phyloP scores from a whole-genome alignment of 2,113 vertebrate genomes.

The Mormyrus lacerda region DNA sequence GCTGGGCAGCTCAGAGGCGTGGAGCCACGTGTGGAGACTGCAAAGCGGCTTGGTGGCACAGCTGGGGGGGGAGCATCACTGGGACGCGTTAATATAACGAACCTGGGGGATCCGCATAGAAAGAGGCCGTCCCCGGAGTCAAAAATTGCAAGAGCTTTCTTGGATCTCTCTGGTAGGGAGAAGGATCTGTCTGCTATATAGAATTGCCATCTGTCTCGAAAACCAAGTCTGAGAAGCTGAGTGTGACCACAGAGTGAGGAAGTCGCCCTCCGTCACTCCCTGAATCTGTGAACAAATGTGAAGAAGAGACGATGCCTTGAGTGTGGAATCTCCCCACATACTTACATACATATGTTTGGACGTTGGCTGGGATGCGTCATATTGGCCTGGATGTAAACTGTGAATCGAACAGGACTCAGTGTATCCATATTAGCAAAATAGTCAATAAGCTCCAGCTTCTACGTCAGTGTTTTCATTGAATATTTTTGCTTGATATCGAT shows the following conservation, averaged over 20 bases:
- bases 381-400: not conserved
- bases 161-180: not conserved
- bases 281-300: not conserved
- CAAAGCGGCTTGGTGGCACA: not conserved
- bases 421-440: not conserved
- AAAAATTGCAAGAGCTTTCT: not conserved
- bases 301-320: not conserved
- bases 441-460: not conserved
- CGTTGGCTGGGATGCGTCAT: not conserved
- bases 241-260: not conserved
- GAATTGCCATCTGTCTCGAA: not conserved
- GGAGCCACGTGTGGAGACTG: not conserved
- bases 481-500: not conserved
- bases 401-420: not conserved
- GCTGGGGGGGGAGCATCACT: not conserved
- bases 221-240: not conserved
- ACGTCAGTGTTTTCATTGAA: not conserved
- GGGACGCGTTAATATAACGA: not conserved
- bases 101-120: not conserved
- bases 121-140: not conserved
- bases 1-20: not conserved
- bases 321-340: not conserved
- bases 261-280: not conserved
- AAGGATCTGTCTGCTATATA: not conserved
- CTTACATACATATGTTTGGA: slow-evolving; percentile 1